A percentile compares a stretch with the other conserved stretches of the same genome.
Evolutionary conservation across 2,888 invertebrate genomes (phyloP).

Genomic region (Xestia xanthographa): DNA sequence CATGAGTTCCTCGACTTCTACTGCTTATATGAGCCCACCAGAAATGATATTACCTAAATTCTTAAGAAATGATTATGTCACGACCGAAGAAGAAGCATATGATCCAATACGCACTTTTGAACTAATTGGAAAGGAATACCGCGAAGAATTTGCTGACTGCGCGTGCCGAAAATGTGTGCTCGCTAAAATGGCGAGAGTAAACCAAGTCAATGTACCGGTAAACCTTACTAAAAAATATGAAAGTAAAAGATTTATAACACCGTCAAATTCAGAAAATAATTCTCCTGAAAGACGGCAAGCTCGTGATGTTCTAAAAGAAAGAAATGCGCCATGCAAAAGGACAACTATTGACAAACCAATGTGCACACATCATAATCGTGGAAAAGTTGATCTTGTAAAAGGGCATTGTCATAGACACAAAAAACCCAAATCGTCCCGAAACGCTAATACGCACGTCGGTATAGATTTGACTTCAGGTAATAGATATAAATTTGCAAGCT

Average conservation of each 20-base stretch:
- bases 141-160: conserved; percentile 67
- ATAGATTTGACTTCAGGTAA: conserved; percentile 57
- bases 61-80: conserved; percentile 71
- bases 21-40: conserved; percentile 89
- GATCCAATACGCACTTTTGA: conserved; percentile 65
- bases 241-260: conserved; percentile 65
- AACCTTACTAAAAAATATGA: conserved; percentile 50
- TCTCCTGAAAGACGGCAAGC: conserved; percentile 42
- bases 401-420: conserved; percentile 63
- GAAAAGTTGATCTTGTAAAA: conserved; percentile 48
- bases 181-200: conserved; percentile 52
- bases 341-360: conserved; percentile 42
- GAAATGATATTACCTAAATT: conserved; percentile 83
- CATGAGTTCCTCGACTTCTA: conserved; percentile 88
- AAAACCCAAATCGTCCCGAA: conserved; percentile 59
- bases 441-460: conserved; percentile 29
- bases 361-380: conserved; percentile 67
- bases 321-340: conserved; percentile 32
- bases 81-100: conserved; percentile 70
- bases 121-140: conserved; percentile 59
- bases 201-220: conserved; percentile 48
- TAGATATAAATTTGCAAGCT: conserved; percentile 55
- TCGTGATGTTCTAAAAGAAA: conserved; percentile 44
- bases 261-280: conserved; percentile 78
- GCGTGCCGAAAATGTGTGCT: conserved; percentile 72